These are phyloP conservation scores for Syrista parreyssii DNA, from an alignment of 2,888 invertebrate species.

Conservation along the genomic window DNA sequence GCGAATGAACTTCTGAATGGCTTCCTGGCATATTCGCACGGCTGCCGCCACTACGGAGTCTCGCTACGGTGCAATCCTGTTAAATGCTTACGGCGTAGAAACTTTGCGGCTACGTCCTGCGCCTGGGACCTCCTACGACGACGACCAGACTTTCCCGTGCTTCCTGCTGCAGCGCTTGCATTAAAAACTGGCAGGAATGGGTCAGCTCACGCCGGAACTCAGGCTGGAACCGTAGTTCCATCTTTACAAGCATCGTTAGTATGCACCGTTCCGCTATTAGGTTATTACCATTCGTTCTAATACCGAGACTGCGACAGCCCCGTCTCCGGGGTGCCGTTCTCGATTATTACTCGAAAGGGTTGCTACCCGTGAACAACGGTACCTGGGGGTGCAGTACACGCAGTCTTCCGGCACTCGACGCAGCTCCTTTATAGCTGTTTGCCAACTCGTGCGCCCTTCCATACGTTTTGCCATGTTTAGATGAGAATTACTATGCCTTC, in stretches of 20 bases:
- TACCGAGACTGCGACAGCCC: constrained; percentile 32
- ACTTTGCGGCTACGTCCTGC: no score
- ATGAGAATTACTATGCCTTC: background rate
- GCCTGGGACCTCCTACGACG: no score
- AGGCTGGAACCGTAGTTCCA: background rate
- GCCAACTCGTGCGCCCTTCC: constrained; percentile 32
- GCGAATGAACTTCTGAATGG: no score
- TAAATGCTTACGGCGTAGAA: no score
- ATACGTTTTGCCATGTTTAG: constrained; percentile 27
- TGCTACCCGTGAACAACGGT: constrained; percentile 52
- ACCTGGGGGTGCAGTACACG: constrained; percentile 58
- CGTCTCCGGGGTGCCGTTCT: constrained; percentile 61
- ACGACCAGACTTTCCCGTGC: no score
- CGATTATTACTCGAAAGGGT: constrained; percentile 65
- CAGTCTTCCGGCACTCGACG: constrained; percentile 29
- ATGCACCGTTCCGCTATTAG: constrained; percentile 57
- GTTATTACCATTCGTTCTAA: constrained; percentile 63
- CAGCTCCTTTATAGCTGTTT: constrained; percentile 44
- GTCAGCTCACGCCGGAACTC: no score
- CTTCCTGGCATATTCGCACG: no score
- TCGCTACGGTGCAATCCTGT: no score
- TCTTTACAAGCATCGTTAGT: constrained; percentile 51
- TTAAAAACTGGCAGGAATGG: no score
- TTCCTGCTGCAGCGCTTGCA: no score
- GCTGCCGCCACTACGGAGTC: no score